Evolutionary conservation across 92 coral and sea anemone species (phyloP), one percentile per base, ranked within the genome.

Genomic region (Epizoanthus stellaris): DNA sequence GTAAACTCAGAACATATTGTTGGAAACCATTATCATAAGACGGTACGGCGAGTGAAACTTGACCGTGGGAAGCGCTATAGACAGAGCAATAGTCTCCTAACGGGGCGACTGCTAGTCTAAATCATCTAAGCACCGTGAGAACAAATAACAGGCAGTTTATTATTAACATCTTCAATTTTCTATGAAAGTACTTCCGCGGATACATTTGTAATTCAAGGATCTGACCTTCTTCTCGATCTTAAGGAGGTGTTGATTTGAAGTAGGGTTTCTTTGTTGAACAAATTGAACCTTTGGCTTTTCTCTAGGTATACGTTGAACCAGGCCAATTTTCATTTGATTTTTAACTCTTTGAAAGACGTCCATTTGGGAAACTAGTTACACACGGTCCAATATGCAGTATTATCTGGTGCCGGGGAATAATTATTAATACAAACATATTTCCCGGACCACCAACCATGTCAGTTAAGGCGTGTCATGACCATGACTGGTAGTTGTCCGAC

Each of bases 51-150:
- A 62, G 3, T 17, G 83, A 79, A 42, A 79, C 14, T 39, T 64
- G 83, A 79, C 72, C 82, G 83, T 79, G 83, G 83, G 83, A 79
- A 79, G 83, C 40, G 45, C 64, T 12, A 63, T 43, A 20, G 72
- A 20, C 73, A 79, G 83, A 62, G 60, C 39, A 40, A 6, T 47
- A 17, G 83, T 79, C 83, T 79, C 83, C 82, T 42, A 7, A 39
- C 61, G 23, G 60, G 83, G 83, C 59, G 83, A 63, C 83, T 20
- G 47, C 14, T 79, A 42, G 83, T 79, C 83, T 79, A 79, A 63
- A 79, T 58, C 66, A 40, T 62, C 83, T 43, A 40, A 79, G 83
- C 59, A 79, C 83, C 83, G 83, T 79, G 83, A 64, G 83, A 79
- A 79, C 72, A 21, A 40, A 43, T 20, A 5, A 62, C 59, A 20